phyloP scores from a whole-genome alignment of 1,140 invertebrate genomes.

The Lethocerus indicus region DNA sequence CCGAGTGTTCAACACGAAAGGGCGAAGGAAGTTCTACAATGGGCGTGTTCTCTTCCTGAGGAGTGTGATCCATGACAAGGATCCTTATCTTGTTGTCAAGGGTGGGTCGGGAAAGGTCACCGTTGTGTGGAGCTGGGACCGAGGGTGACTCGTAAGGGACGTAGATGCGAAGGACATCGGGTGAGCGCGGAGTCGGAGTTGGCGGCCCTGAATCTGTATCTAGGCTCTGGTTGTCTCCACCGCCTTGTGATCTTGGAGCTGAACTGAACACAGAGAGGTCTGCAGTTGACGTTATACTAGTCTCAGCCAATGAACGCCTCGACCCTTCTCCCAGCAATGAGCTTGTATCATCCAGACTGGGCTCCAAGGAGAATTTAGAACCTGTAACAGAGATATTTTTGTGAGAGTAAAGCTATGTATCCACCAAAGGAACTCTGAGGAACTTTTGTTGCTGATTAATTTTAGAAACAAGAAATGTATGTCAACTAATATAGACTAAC shows the following conservation, averaged over 20 bases:
- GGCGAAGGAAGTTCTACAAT: slow-evolving; percentile 15
- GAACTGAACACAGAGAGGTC: slow-evolving; percentile 64
- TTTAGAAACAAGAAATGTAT: no score
- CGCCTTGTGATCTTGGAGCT: slow-evolving; percentile 46
- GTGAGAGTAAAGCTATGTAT: neutral
- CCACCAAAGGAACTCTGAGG: no score
- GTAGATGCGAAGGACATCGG: slow-evolving; percentile 55
- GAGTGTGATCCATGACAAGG: slow-evolving; percentile 15
- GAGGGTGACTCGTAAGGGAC: slow-evolving; percentile 42
- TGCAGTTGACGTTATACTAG: slow-evolving; percentile 64
- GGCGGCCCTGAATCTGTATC: slow-evolving; percentile 36
- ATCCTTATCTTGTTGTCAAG: slow-evolving; percentile 17
- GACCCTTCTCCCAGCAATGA: slow-evolving; percentile 44
- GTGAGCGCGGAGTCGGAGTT: slow-evolving; percentile 30
- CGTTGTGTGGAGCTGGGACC: slow-evolving; percentile 11
- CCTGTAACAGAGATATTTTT: slow-evolving; percentile 24
- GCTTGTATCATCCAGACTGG: slow-evolving; percentile 44
- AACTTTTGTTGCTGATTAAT: no score
- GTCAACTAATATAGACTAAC: no score
- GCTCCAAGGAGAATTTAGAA: slow-evolving; percentile 48
- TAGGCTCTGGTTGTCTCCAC: slow-evolving; percentile 55
- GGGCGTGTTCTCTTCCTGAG: slow-evolving; percentile 14
- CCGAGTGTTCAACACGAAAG: slow-evolving; percentile 2
- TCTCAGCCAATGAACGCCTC: slow-evolving; percentile 58
- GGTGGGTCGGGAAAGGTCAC: slow-evolving; percentile 10